phyloP scores from a whole-genome alignment of 2,113 vertebrate genomes.

The Cettia cetti region DNA sequence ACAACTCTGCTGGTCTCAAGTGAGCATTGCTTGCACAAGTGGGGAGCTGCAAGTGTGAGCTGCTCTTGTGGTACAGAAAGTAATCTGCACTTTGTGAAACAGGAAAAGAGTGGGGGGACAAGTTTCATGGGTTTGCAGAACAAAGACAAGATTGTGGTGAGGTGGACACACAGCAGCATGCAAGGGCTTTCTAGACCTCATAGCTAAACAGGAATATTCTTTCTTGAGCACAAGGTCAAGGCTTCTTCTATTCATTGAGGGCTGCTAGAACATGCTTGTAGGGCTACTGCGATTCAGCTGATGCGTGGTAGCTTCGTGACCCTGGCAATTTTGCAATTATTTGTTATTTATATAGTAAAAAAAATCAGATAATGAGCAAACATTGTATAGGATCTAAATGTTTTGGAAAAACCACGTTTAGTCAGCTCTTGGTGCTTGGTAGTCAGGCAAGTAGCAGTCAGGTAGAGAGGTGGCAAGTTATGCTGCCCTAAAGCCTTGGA shows the following conservation, averaged over 20 bases:
- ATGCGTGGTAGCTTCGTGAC: background rate
- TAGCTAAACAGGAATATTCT: background rate
- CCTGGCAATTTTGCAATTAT: background rate
- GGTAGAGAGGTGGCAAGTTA: background rate
- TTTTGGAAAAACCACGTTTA: background rate
- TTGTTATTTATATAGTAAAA: background rate
- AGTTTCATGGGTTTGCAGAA: background rate
- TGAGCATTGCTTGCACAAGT: background rate
- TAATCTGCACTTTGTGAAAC: background rate
- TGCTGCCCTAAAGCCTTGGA: background rate
- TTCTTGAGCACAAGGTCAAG: background rate
- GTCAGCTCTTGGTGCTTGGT: background rate
- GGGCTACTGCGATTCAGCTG: background rate
- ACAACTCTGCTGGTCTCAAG: accelerated
- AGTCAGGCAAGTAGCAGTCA: background rate
- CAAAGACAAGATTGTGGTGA: background rate
- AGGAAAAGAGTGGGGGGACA: background rate
- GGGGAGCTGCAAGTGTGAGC: background rate
- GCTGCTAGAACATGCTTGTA: background rate
- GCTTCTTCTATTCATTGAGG: background rate
- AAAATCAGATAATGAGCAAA: background rate
- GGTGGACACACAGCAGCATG: background rate
- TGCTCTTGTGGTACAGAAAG: background rate
- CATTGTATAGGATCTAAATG: background rate
- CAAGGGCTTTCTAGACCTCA: background rate